A percentile compares a stretch with the other conserved stretches of the same genome.
Conservation (phyloP, 1,140 invertebrate genomes). For the Drosophila saltans region DNA sequence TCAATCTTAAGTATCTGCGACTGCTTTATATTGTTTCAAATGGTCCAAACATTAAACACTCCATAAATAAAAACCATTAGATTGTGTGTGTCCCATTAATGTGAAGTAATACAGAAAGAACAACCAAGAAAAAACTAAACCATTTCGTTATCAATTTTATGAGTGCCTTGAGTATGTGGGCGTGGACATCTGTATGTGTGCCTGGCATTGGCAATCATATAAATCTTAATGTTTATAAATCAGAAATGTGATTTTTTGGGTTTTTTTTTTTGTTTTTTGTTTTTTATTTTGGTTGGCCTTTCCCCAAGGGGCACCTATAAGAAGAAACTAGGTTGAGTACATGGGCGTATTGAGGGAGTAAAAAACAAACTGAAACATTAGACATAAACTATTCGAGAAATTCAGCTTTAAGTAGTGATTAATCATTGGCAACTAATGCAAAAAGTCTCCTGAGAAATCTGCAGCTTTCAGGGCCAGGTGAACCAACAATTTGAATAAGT, state of each 20-base stretch:
- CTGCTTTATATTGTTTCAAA: conserved; percentile 62
- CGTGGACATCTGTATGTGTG: conserved; percentile 46
- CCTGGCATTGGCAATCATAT: conserved; percentile 62
- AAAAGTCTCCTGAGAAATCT: too few species aligned
- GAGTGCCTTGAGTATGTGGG: conserved; percentile 68
- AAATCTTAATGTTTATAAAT: conserved; percentile 80
- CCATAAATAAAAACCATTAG: conserved; percentile 77
- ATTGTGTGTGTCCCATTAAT: conserved; percentile 57
- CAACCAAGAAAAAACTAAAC: conserved; percentile 27
- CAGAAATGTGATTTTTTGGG: conserved; percentile 40
- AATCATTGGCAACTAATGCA: background rate
- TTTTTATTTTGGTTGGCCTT: too few species aligned
- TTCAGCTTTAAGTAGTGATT: background rate
- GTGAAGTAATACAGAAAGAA: conserved; percentile 19
- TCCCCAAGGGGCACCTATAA: conserved; percentile 42
- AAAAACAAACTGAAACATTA: background rate
- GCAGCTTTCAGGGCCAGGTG: too few species aligned
- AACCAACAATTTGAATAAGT: too few species aligned
- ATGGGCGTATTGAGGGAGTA: conserved; percentile 3
- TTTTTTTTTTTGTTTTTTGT: too few species aligned
- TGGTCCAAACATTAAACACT: conserved; percentile 71
- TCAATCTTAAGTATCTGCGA: conserved; percentile 35
- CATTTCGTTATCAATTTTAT: conserved; percentile 74
- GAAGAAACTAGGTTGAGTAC: background rate
- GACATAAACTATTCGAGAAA: too few species aligned